Evolutionary conservation across 2,888 invertebrate genomes (phyloP).

Genomic region (Nomada flava): DNA sequence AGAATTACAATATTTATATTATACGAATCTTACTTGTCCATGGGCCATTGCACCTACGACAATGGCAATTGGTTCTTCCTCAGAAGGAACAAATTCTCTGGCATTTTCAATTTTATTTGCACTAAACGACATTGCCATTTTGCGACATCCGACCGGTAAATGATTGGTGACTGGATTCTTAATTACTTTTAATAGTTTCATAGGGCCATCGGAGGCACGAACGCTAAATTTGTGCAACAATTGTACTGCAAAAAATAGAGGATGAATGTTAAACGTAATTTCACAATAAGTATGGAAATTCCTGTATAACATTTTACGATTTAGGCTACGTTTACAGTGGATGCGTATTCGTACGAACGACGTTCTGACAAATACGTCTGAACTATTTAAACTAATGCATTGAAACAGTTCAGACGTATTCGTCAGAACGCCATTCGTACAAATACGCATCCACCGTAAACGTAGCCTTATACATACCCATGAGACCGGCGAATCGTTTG

Average conservation of each 20-base stretch:
- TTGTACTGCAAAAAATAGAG: slow-evolving; percentile 90
- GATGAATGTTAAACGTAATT: slow-evolving; percentile 62
- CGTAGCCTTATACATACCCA: slow-evolving; percentile 92
- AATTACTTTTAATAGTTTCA: slow-evolving; percentile 96
- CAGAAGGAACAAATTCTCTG: slow-evolving; percentile 91
- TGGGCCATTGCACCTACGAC: slow-evolving; percentile 99
- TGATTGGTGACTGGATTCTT: slow-evolving; percentile 98
- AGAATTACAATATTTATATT: slow-evolving; percentile 6
- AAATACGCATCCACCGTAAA: too few species aligned
- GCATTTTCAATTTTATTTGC: slow-evolving; percentile 90
- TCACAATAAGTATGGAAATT: neutral
- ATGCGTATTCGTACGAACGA: too few species aligned
- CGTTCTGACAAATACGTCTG: too few species aligned
- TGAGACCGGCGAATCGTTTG: slow-evolving; percentile 97
- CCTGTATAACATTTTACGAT: neutral
- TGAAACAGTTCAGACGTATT: too few species aligned
- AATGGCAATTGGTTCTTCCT: slow-evolving; percentile 92
- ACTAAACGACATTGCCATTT: slow-evolving; percentile 95
- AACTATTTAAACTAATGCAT: too few species aligned
- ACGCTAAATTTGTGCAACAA: slow-evolving; percentile 97
- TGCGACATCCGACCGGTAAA: slow-evolving; percentile 96
- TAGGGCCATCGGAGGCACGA: slow-evolving; percentile 94
- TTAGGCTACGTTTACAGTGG: too few species aligned
- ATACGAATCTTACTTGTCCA: slow-evolving; percentile 90
- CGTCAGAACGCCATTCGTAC: too few species aligned